Conservation (phyloP, 1,140 invertebrate species). For the Drosophila pruinosa region DNA sequence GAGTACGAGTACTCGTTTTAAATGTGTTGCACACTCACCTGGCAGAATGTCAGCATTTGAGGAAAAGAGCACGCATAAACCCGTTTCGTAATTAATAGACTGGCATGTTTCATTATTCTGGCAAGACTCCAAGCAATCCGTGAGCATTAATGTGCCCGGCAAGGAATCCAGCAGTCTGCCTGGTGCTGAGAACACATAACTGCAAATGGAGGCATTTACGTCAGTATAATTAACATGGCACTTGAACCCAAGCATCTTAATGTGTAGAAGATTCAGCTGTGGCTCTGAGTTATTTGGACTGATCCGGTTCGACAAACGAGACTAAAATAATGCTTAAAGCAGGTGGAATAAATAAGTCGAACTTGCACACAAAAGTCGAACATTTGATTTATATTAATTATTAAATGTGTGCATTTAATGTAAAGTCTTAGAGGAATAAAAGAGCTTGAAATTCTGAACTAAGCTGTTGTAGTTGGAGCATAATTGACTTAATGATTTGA, state of each 20-base stretch:
- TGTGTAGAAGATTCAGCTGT: neutral
- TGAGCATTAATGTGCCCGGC: conserved; percentile 94
- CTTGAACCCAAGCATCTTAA: neutral
- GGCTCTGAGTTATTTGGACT: neutral
- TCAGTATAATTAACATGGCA: neutral
- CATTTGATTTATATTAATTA: neutral
- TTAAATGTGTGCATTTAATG: neutral
- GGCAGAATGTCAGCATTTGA: conserved; percentile 92
- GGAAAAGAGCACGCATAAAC: conserved; percentile 94
- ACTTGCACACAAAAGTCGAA: neutral
- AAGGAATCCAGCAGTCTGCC: conserved; percentile 93
- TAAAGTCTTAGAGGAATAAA: neutral
- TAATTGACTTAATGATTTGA: neutral
- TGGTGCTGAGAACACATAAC: conserved; percentile 94
- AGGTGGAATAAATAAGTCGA: neutral
- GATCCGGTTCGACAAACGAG: neutral
- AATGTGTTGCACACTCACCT: too few relatives aligned
- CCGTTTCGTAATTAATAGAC: conserved; percentile 96
- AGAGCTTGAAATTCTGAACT: neutral
- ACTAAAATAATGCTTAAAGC: too few relatives aligned
- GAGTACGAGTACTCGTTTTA: too few relatives aligned
- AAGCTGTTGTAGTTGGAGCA: neutral
- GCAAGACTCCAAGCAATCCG: conserved; percentile 94
- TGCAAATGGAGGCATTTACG: conserved; percentile 57
- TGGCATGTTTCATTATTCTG: conserved; percentile 93